phyloP scores from a whole-genome alignment of 64 coral and sea anemone species.

The Montipora efflorescens region DNA sequence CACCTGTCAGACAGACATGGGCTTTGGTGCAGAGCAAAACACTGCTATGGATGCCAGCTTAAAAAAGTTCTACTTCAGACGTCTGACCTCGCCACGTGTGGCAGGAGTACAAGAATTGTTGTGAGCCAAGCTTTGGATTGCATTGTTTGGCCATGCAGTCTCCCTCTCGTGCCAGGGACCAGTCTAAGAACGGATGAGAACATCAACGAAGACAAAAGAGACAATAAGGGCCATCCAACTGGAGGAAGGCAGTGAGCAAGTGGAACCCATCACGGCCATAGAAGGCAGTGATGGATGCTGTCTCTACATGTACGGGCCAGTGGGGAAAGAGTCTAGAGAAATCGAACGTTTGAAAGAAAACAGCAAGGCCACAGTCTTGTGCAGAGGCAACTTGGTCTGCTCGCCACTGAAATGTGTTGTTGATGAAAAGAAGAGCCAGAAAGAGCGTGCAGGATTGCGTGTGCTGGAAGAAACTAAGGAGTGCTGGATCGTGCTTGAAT shows the following conservation, averaged over 20 bases:
- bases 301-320: background rate
- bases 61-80: slow-evolving; percentile 4
- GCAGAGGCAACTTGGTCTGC: background rate
- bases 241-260: background rate
- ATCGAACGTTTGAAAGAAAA: background rate
- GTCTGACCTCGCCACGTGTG: background rate
- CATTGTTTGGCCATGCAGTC: slow-evolving; percentile 9
- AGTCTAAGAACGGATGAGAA: background rate
- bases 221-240: background rate
- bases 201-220: background rate
- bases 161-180: background rate
- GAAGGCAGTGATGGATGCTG: background rate
- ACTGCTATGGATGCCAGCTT: slow-evolving; percentile 6
- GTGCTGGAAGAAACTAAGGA: background rate
- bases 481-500: background rate
- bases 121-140: background rate
- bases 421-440: background rate
- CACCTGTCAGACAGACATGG: background rate
- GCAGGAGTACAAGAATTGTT: background rate
- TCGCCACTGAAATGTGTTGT: background rate
- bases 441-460: background rate
- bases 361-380: background rate
- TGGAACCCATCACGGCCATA: background rate
- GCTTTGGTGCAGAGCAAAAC: background rate
- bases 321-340: background rate